Conservation (phyloP, 2,888 invertebrate species). For the Phaedon cochleariae region DNA sequence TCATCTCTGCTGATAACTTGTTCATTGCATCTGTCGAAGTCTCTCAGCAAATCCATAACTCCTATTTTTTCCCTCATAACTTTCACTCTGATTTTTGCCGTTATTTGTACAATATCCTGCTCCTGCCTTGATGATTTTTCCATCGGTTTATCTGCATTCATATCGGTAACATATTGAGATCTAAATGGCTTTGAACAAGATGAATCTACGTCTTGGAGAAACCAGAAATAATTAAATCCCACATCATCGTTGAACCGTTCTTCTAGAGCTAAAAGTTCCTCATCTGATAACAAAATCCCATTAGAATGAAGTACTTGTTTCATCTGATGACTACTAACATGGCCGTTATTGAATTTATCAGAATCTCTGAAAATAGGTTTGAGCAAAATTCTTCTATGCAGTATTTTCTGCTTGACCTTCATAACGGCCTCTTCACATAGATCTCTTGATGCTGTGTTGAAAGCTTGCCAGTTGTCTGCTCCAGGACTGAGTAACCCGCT, state of each 20-base stretch:
- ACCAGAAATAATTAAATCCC: constrained; percentile 78
- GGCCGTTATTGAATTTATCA: constrained; percentile 77
- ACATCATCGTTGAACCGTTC: constrained; percentile 76
- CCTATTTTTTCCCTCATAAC: constrained; percentile 74
- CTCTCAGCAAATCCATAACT: constrained; percentile 72
- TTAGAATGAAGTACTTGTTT: constrained; percentile 75
- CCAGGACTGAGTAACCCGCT: constrained; percentile 63
- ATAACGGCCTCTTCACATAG: constrained; percentile 69
- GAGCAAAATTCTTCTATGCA: constrained; percentile 70
- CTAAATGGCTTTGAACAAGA: constrained; percentile 59
- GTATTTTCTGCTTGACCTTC: constrained; percentile 70
- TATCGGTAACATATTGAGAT: constrained; percentile 56
- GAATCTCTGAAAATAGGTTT: constrained; percentile 76
- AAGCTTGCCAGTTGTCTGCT: constrained; percentile 62
- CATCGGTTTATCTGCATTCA: constrained; percentile 55
- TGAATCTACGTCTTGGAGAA: constrained; percentile 72
- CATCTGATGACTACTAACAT: constrained; percentile 75
- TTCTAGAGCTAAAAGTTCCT: constrained; percentile 75
- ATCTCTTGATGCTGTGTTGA: constrained; percentile 40
- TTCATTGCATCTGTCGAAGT: constrained; percentile 72
- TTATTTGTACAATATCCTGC: constrained; percentile 73
- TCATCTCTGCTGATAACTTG: constrained; percentile 71
- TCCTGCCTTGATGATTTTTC: constrained; percentile 61
- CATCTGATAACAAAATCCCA: constrained; percentile 71
- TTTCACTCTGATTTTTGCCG: constrained; percentile 79